Evolutionary conservation across 2,797 vertebrate genomes (phyloP).

Genomic region (Taenioides sp.): DNA sequence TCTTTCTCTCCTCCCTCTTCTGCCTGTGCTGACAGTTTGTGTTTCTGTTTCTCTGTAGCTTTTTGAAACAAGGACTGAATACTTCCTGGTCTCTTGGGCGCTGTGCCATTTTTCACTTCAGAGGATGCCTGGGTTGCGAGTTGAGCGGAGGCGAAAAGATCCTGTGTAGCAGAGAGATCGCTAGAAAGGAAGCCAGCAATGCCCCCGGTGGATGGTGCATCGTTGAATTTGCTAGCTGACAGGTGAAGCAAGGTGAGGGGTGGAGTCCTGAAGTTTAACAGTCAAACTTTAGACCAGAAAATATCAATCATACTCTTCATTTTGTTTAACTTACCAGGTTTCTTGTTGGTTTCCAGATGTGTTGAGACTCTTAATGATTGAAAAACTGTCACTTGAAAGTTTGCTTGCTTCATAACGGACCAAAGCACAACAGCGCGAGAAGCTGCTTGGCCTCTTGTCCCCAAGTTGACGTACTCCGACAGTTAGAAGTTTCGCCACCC

Average conservation of each 20-base stretch:
- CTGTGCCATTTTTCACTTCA: slow-evolving; percentile 47
- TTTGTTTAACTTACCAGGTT: slow-evolving; percentile 78
- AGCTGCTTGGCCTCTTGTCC: slow-evolving; percentile 72
- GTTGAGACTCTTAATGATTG: slow-evolving; percentile 89
- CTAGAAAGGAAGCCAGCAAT: slow-evolving; percentile 85
- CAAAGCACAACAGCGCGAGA: slow-evolving; percentile 89
- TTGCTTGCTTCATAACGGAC: slow-evolving; percentile 85
- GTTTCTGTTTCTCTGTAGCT: slow-evolving; percentile 77
- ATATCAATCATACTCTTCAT: not conserved
- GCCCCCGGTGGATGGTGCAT: slow-evolving; percentile 71
- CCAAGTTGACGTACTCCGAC: slow-evolving; percentile 86
- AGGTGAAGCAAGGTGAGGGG: slow-evolving; percentile 86
- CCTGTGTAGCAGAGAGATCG: slow-evolving; percentile 69
- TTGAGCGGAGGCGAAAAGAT: slow-evolving; percentile 24
- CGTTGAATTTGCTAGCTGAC: slow-evolving; percentile 87
- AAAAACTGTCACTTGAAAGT: slow-evolving; percentile 85
- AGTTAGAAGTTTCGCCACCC: slow-evolving; percentile 85
- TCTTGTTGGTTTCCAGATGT: slow-evolving; percentile 84
- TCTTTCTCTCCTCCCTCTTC: slow-evolving; percentile 24
- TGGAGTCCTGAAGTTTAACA: slow-evolving; percentile 80
- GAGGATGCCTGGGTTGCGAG: slow-evolving; percentile 16
- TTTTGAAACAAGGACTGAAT: slow-evolving; percentile 89
- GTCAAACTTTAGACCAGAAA: slow-evolving; percentile 8
- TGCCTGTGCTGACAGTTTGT: slow-evolving; percentile 15
- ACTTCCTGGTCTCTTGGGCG: slow-evolving; percentile 71